Evolutionary conservation across 2,888 invertebrate species (phyloP), one percentile per base, ranked within the genome.

Genomic region (Cristatella mucedo): DNA sequence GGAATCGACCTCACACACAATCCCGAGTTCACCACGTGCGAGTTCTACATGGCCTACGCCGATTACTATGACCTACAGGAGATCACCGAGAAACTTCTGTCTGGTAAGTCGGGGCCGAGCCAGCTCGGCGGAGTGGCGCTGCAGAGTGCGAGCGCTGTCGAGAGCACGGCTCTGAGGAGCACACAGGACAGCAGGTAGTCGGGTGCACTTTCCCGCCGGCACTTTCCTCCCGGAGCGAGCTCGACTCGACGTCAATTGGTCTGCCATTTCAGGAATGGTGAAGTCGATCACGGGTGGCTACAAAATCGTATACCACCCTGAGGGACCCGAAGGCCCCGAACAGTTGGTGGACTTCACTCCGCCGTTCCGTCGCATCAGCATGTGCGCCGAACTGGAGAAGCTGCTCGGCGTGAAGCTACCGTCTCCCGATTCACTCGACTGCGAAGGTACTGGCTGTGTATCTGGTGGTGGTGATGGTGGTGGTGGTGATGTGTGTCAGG

Each of bases 21-120:
- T 68, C 97, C 97, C 0, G 97, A 99, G 69, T 97, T 99, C 59
- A 97, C 97, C 1, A 91, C 93, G 5, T 91, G 93, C 61, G 97
- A 97, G 71, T 99, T 99, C 68, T 99, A 99, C 68, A 97, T 97
- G 93, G 97, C 97, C 0, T 99, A 97, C 69, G 97, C 97, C 13
- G 97, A 99, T 68, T 99, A 97, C 61, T 76, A 87, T 63, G 95
- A 99, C 67, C 61, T 97, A 7, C 89, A 99, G 70, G 68, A 73
- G 20, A 76, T 99, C 31, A 93, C 95, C 1, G 97, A 99, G 68
- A 73, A 77, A 41, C 71, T 97, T 72, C 50, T 99, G 11, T 82
- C 91, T 22, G 85, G 74, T 72, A 51, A 48, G 43, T 18, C 30
- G 24, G n/a, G n/a, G n/a, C n/a, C n/a, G 5, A 7, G 2, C n/a